Conservation (phyloP, 2,888 invertebrate species). For the Eurytoma californica region DNA sequence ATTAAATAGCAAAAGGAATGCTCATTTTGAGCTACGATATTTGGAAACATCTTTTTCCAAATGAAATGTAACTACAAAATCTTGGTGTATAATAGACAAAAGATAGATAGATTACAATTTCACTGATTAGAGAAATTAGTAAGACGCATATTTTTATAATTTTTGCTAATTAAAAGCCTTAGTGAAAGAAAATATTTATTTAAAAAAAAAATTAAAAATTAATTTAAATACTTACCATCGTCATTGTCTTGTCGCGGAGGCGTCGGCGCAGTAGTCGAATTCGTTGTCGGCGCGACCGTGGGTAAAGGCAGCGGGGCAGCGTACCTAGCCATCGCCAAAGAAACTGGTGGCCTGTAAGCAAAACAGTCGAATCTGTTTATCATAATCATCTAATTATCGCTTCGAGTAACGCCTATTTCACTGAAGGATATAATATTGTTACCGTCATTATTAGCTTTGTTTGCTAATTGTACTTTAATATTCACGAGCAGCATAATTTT, state of each 20-base stretch:
- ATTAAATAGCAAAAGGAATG: no score
- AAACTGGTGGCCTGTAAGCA: constrained; percentile 85
- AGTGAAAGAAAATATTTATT: neutral
- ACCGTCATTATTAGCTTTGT: neutral
- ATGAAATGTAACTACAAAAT: no score
- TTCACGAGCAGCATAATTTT: neutral
- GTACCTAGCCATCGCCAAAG: constrained; percentile 82
- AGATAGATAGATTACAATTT: no score
- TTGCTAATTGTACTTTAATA: no score
- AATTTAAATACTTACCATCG: constrained; percentile 78
- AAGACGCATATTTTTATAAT: no score
- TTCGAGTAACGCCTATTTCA: neutral
- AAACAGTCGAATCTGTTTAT: neutral
- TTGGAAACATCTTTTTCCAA: no score
- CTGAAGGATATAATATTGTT: no score
- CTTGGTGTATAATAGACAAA: no score
- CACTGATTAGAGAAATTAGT: no score
- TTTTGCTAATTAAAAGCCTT: no score
- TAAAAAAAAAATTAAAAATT: neutral
- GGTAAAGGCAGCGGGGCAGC: constrained; percentile 72
- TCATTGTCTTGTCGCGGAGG: constrained; percentile 77
- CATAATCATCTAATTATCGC: neutral
- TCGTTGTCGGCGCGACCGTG: constrained; percentile 72
- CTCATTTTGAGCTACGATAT: no score
- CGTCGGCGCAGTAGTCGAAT: constrained; percentile 69